Evolutionary conservation across 2,797 vertebrate genomes (phyloP), one percentile per base, ranked within the genome.

Genomic region (Chelidonichthys spinosus): DNA sequence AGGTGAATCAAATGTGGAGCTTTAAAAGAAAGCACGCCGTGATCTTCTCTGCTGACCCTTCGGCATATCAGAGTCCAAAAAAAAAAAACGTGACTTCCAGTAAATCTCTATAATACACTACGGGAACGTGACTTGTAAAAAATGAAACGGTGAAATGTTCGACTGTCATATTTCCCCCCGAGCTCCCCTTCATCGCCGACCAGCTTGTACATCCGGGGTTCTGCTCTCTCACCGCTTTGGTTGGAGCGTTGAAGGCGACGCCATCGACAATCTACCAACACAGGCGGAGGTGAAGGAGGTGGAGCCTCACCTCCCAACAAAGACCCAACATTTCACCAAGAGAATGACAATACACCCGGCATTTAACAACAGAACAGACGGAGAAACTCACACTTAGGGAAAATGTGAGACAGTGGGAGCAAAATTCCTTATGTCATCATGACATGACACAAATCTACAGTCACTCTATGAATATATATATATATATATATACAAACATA

Each of bases 101-200:
- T 63, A 66, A 39, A 25, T 75, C 43, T 78, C 58, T 58, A 0
- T 67, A 47, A 74, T 63, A 68, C 13, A 59, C 40, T 44, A 3
- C 8, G 39, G 60, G 49, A 65, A 71, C 47, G 17, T 36, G 53
- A 63, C 18, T 66, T 39, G 14, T 49, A 11, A 5, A 63, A 63
- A 63, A 75, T 72, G 17, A 55, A 63, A n/a, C 39, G 18, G 37
- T 62, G 47, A 49, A 49, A 37, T 39, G 46, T 67, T 65, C 60
- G 42, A 39, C 43, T 55, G 55, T 25, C 63, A 59, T 17, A 61
- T 60, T 64, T 69, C 14, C 35, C 50, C 14, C 35, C 50, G 6
- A 54, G 59, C 32, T 59, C 37, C 11, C 32, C 17, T 47, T 50
- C 40, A 37, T 59, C n/a, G 15, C 4, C 5, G 59, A 61, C 56